Percentiles rank a stretch among this genome's conserved stretches.
These are phyloP conservation scores for Leptinotarsa texana DNA, from an alignment of 1,140 invertebrate genomes.

Conservation along the genomic window DNA sequence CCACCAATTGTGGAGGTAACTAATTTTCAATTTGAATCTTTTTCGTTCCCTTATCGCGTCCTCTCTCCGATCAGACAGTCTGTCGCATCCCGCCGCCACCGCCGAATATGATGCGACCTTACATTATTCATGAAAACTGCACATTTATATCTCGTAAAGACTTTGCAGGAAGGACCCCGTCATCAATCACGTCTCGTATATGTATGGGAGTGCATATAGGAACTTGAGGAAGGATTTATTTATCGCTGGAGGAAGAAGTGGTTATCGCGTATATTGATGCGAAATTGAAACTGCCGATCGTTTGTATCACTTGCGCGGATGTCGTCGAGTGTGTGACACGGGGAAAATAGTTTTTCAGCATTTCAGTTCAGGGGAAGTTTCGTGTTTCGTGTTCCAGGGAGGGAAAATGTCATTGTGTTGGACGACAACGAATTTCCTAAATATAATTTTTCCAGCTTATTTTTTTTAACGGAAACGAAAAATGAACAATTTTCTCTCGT, in stretches of 20 bases:
- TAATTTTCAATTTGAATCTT: conserved; percentile 51
- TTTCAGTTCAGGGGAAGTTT: no score
- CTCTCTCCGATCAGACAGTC: conserved; percentile 39
- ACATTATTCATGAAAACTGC: conserved; percentile 52
- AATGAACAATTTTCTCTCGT: no score
- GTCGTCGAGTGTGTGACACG: background rate
- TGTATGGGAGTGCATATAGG: conserved; percentile 2
- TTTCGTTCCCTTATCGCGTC: conserved; percentile 34
- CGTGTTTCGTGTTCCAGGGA: no score
- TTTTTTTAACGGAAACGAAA: no score
- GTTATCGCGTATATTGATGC: background rate
- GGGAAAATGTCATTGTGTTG: no score
- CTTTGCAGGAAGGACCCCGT: conserved; percentile 34
- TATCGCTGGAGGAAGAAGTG: background rate
- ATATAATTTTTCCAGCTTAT: no score
- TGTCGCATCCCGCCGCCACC: conserved; percentile 36
- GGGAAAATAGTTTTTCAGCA: no score
- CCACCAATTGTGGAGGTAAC: conserved; percentile 46
- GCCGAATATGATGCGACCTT: conserved; percentile 35
- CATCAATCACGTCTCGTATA: conserved; percentile 32
- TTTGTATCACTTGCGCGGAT: background rate
- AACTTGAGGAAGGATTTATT: conserved; percentile 3
- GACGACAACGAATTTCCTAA: no score
- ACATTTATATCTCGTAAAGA: conserved; percentile 51
- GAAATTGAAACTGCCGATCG: conserved; percentile 4